Base-by-base conservation (phyloP, 2,113 vertebrate species). In the Andinoacara biseriatus region DNA sequence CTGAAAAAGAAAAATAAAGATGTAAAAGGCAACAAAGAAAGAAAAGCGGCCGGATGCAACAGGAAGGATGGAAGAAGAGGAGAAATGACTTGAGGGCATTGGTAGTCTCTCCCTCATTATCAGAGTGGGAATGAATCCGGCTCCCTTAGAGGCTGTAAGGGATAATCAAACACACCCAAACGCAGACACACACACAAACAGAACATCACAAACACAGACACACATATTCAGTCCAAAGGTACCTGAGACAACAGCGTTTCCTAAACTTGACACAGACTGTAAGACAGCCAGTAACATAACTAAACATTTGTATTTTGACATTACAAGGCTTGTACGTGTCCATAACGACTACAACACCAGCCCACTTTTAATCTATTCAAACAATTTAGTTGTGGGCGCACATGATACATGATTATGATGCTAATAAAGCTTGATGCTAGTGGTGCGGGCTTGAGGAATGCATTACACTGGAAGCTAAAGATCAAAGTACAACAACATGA, bases 31-130 rank as follows among this genome's bases (percentile, higher is more conserved):
- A 40, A 80, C 59, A 65, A 85, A 65, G 62, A 80, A 58, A 56
- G 38, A 69, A 82, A 83, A 67, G 58, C 57, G 76, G 84, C 49
- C 35, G 62, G 72, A 92, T 88, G 87, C 89, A 92, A 91, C 90
- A 91, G 88, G 91, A 94, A 94, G 90, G 82, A 90, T 59, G 59
- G 88, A 83, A 84, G 84, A 89, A 88, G 81, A 83, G 82, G 91
- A 92, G 90, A 93, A 94, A 94, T 94, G 89, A 95, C 93, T 93
- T 92, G 72, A 91, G 94, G 94, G 94, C 89, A 89, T 94, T 92
- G 88, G 75, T 89, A 90, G 91, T 94, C 94, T 95, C 92, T 93
- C 82, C 87, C 91, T 94, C 92, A 95, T 95, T 94, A 95, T 94
- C 92, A 94, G 87, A 94, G 91, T 89, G 90, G 91, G 92, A 94